Conservation (phyloP, 2,113 vertebrate species). For the Garra rufa region DNA sequence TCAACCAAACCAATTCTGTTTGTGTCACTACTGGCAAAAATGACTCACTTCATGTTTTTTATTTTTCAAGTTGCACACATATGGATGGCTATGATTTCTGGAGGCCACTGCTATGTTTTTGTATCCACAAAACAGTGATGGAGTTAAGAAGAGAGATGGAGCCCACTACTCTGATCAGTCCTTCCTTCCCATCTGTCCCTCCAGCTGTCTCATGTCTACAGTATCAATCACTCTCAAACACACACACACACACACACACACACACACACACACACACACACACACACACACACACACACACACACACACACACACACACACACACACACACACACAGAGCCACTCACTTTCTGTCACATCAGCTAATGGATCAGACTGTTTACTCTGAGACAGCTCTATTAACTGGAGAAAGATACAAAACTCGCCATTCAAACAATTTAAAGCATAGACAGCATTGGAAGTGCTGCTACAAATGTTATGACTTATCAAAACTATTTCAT, state of each 20-base stretch:
- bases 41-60: neutral
- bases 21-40: neutral
- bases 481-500: neutral
- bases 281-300: slow-evolving; percentile 15
- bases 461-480: neutral
- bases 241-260: neutral
- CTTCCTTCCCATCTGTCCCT: slow-evolving; percentile 60
- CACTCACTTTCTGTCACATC: slow-evolving; percentile 39
- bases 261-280: neutral
- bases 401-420: neutral
- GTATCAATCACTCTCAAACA: slow-evolving; percentile 53
- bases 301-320: too few species aligned
- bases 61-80: neutral
- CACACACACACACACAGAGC: neutral
- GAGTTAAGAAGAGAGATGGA: neutral
- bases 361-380: slow-evolving; percentile 28
- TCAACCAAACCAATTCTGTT: neutral
- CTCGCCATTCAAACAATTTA: neutral
- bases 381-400: slow-evolving; percentile 7
- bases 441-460: neutral
- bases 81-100: neutral
- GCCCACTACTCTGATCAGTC: slow-evolving; percentile 1
- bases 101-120: neutral
- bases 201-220: slow-evolving; percentile 64
- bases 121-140: neutral